Conservation (phyloP, 2,888 invertebrate genomes). For the Thera obeliscata region DNA sequence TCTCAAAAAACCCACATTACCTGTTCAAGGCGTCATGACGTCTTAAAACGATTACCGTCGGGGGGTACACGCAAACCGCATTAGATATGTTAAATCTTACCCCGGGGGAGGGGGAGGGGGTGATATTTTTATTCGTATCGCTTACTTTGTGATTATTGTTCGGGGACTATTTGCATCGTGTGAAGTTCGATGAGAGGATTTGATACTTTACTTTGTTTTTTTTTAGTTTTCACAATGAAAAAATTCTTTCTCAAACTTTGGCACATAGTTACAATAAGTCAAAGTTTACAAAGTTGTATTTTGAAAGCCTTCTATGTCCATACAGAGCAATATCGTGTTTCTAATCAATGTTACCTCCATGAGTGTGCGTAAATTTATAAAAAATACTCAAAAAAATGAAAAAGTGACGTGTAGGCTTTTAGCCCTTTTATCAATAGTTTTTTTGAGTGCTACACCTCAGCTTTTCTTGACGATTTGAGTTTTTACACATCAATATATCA, state of each 20-base stretch:
- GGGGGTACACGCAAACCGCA: conserved; percentile 81
- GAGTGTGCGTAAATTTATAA: no score
- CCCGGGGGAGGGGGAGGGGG: conserved; percentile 58
- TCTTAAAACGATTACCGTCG: conserved; percentile 81
- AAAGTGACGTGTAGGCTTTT: no score
- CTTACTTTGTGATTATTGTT: conserved; percentile 83
- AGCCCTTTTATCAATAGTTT: neutral
- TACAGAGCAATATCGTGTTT: no score
- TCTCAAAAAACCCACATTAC: conserved; percentile 41
- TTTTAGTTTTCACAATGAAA: neutral
- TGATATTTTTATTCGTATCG: conserved; percentile 82
- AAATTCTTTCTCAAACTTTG: no score
- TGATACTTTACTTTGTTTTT: conserved; percentile 44
- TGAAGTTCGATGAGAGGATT: conserved; percentile 38
- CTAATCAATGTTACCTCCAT: no score
- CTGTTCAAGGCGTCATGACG: conserved; percentile 49
- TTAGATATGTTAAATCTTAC: conserved; percentile 82
- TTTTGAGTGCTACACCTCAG: neutral
- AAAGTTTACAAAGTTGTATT: no score
- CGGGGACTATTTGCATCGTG: conserved; percentile 75
- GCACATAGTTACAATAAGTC: no score
- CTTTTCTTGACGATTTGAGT: neutral
- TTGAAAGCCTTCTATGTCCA: no score
- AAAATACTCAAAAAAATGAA: no score
- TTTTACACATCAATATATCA: neutral